Base-by-base conservation (phyloP, 2,797 vertebrate species). In the Mormyrus proboscirostris region DNA sequence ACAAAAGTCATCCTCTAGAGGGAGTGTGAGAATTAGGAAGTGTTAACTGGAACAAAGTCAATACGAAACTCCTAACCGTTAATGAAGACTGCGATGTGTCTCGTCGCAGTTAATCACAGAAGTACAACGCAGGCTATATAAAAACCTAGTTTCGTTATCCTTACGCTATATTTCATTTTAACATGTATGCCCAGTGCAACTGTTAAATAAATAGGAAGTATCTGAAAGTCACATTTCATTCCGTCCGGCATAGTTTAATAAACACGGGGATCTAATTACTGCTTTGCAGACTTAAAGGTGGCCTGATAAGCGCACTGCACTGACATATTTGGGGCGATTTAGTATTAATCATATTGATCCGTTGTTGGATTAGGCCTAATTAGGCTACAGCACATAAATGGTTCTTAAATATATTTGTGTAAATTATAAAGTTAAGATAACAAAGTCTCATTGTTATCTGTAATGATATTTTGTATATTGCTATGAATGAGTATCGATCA, bases 81-180 rank as follows among this genome's bases (percentile, higher is more conserved):
- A 41, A 76, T 41, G 10, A 76, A 41, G 33, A 14, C 41, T 44
- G 41, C 41, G 19, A 22, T 73, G 38, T 44, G 19, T 19, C 14
- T 79, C 73, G 41, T 44, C n/a, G 73, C 73, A 79, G 73, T 79
- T 76, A 76, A 38, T 79, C 73, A 44, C 73, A 79, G 73, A n/a
- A 41, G 41, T 47, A 47, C 69, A 41, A 19, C 33, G 41, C 5
- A 57, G 16, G 19, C 55, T 76, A 76, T 44, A 22, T 47, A 82
- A 82, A 79, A 49, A 22, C 16, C 33, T 2, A 44, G 5, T 79
- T 5, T 44, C 44, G 38, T 79, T 79, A 79, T 79, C 2, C 38
- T 41, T 79, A 44, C 38, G 73, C 38, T 79, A 44, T 19, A 79
- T 38, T 79, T 38, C 38, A 47, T 41, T 44, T 47, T 82, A 22